These are phyloP conservation scores for Sphaerolaimus hirsutus DNA, from an alignment of 2,888 invertebrate species.

Conservation along the genomic window DNA sequence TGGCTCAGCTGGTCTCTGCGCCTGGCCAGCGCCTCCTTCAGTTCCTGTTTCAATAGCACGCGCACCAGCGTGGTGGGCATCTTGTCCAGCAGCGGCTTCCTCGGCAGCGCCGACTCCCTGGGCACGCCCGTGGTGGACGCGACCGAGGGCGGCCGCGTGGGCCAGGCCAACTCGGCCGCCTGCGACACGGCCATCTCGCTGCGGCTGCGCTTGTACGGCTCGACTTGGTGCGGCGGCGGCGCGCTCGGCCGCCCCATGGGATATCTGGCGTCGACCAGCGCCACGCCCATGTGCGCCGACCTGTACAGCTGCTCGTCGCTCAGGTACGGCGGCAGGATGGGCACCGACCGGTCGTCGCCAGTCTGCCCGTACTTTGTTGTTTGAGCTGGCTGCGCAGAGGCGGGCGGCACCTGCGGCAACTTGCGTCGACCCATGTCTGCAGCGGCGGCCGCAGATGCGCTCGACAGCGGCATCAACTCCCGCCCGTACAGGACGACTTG, in stretches of 20 bases:
- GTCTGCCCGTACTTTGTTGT: no score
- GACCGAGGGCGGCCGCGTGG: not conserved
- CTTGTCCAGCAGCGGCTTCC: not conserved
- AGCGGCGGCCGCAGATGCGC: no score
- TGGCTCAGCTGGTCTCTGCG: conserved; percentile 28
- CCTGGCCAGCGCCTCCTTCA: conserved; percentile 28
- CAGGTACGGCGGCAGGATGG: conserved; percentile 21
- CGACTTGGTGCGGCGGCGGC: not conserved
- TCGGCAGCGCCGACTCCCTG: not conserved
- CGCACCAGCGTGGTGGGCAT: conserved; percentile 14
- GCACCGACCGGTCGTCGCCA: no score
- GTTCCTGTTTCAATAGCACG: conserved; percentile 30
- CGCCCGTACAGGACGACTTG: no score
- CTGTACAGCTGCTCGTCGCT: not conserved
- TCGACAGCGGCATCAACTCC: no score
- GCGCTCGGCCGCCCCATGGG: not conserved
- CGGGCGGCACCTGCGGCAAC: conserved; percentile 30
- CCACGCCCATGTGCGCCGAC: not conserved
- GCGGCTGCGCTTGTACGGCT: not conserved
- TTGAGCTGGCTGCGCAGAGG: conserved; percentile 23
- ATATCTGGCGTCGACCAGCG: not conserved
- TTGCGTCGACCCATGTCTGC: conserved; percentile 25
- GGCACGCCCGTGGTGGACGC: not conserved
- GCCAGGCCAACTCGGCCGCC: conserved; percentile 10
- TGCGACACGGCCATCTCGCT: conserved; percentile 7